phyloP scores from a whole-genome alignment of 1,140 invertebrate genomes.

The silkworm (Bombyx mori) region ASM3026992v2 NC_085119.1:4340001-4340500 shows the following conservation, averaged over 20 bases:
- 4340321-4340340: too few species aligned
- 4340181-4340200: constrained; percentile 40
- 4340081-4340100: constrained; percentile 27
- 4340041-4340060: constrained; percentile 19
- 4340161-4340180: constrained; percentile 5
- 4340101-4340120: constrained; percentile 25
- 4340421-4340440: too few species aligned
- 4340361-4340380: too few species aligned
- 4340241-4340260: constrained; percentile 29
- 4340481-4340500: too few species aligned
- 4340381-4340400: too few species aligned
- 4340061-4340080: constrained; percentile 31
- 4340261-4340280: constrained; percentile 25
- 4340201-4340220: not conserved
- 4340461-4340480: too few species aligned
- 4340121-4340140: constrained; percentile 38
- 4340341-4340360: too few species aligned
- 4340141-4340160: constrained; percentile 41
- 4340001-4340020: constrained; percentile 26
- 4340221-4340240: constrained; percentile 18
- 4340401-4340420: too few species aligned
- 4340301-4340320: too few species aligned
- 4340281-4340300: too few species aligned
- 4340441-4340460: too few species aligned
- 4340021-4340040: constrained; percentile 23